Evolutionary conservation across 2,888 invertebrate species (phyloP).

Genomic region (Capitulum mitella): DNA sequence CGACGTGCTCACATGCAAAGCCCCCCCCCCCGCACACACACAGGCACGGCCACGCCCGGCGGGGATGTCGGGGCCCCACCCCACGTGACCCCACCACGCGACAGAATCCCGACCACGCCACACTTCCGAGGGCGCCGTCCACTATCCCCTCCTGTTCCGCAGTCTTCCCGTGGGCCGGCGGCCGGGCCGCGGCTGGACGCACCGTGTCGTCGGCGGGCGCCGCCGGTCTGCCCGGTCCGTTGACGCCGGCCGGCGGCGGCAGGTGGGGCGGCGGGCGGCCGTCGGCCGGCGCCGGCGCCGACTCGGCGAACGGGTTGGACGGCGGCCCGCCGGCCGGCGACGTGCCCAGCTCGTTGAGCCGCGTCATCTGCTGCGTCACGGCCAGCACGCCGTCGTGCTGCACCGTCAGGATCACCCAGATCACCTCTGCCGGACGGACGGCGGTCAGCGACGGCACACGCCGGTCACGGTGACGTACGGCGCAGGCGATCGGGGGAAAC

Average conservation of each 20-base stretch:
- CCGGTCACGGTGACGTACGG: too few species aligned
- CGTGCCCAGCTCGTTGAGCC: slow-evolving; percentile 51
- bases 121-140: too few species aligned
- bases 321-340: slow-evolving; percentile 38
- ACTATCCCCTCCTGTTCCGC: too few species aligned
- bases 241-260: not conserved
- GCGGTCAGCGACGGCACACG: not conserved
- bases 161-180: too few species aligned
- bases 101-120: too few species aligned
- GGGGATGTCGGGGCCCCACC: too few species aligned
- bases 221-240: slow-evolving; percentile 10
- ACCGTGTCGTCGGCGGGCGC: not conserved
- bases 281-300: not conserved
- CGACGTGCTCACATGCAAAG: too few species aligned
- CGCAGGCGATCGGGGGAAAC: too few species aligned
- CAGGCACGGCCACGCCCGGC: too few species aligned
- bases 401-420: slow-evolving; percentile 24
- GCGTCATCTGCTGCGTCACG: slow-evolving; percentile 67
- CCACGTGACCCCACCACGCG: too few species aligned
- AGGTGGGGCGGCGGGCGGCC: not conserved
- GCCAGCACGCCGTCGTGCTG: slow-evolving; percentile 61
- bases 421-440: not conserved
- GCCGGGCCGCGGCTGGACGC: too few species aligned
- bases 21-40: too few species aligned
- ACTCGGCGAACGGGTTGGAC: slow-evolving; percentile 38